Evolutionary conservation across 2,797 vertebrate species (phyloP).

Genomic region (Aulostomus chinensis): DNA sequence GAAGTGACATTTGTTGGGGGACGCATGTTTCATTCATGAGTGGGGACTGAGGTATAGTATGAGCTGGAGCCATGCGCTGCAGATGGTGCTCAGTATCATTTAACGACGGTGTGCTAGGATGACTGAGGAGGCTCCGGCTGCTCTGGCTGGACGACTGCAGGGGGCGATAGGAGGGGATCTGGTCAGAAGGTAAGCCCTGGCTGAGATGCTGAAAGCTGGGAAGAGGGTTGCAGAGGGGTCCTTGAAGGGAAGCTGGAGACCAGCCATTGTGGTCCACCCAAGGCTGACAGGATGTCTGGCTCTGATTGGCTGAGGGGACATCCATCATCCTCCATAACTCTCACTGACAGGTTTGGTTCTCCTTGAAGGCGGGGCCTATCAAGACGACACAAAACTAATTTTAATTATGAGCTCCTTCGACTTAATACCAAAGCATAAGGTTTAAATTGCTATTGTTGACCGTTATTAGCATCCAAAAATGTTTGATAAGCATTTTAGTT

Average conservation of each 20-base stretch:
- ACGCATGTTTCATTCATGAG: neutral
- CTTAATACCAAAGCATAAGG: neutral
- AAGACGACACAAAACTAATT: neutral
- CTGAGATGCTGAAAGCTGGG: constrained; percentile 46
- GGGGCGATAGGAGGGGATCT: constrained; percentile 7
- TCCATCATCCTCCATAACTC: constrained; percentile 66
- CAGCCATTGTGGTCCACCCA: constrained; percentile 61
- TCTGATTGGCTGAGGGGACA: constrained; percentile 53
- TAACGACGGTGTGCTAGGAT: neutral
- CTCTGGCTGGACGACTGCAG: constrained; percentile 5
- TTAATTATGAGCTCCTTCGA: neutral
- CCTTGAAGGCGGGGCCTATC: constrained; percentile 8
- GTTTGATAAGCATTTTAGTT: no score
- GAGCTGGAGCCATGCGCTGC: neutral
- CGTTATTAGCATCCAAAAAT: no score
- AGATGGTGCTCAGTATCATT: neutral
- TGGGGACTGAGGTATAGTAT: constrained; percentile 30
- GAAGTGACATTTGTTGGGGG: constrained; percentile 19
- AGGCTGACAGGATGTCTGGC: constrained; percentile 38
- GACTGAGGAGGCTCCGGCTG: neutral
- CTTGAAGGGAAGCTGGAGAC: constrained; percentile 38
- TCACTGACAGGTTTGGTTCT: constrained; percentile 25
- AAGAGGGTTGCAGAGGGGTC: constrained; percentile 25
- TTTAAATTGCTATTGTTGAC: no score
- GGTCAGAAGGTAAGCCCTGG: constrained; percentile 37